phyloP scores from a whole-genome alignment of 2,888 invertebrate species.

The Nephrocerus scutellatus region DNA sequence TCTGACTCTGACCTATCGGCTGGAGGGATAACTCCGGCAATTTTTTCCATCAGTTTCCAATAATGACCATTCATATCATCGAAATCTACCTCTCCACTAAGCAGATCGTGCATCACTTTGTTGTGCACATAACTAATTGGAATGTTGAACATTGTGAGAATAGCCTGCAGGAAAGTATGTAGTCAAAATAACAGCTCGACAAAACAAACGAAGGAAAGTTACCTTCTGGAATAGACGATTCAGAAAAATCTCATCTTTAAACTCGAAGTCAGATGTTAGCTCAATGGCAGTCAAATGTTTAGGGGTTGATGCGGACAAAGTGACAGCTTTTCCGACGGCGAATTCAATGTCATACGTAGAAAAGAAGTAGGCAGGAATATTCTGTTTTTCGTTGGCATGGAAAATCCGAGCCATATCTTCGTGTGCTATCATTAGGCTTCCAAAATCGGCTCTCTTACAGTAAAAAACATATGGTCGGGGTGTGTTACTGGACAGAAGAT shows the following conservation, averaged over 20 bases:
- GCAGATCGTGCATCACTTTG: slow-evolving; percentile 61
- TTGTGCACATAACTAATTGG: slow-evolving; percentile 66
- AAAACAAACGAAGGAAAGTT: slow-evolving; percentile 2
- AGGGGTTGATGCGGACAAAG: slow-evolving; percentile 41
- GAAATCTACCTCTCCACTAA: slow-evolving; percentile 54
- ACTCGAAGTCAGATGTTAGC: slow-evolving; percentile 31
- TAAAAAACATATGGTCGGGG: slow-evolving; percentile 41
- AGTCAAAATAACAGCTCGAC: background rate
- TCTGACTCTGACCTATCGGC: slow-evolving; percentile 57
- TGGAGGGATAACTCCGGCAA: slow-evolving; percentile 62
- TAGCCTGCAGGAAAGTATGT: slow-evolving; percentile 48
- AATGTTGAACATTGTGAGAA: slow-evolving; percentile 64
- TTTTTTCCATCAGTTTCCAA: slow-evolving; percentile 56
- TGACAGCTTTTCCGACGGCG: slow-evolving; percentile 41
- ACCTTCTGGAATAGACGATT: slow-evolving; percentile 43
- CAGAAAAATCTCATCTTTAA: slow-evolving; percentile 32
- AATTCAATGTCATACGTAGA: slow-evolving; percentile 40
- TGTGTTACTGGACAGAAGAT: slow-evolving; percentile 39
- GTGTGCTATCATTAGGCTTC: slow-evolving; percentile 42
- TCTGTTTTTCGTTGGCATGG: slow-evolving; percentile 38
- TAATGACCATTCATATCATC: slow-evolving; percentile 60
- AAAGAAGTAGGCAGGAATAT: slow-evolving; percentile 40
- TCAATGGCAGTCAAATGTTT: slow-evolving; percentile 37
- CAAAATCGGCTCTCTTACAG: slow-evolving; percentile 41
- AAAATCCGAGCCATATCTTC: slow-evolving; percentile 38